Evolutionary conservation across 1,140 invertebrate species (phyloP).

Genomic region (Onthophagus taurus): DNA sequence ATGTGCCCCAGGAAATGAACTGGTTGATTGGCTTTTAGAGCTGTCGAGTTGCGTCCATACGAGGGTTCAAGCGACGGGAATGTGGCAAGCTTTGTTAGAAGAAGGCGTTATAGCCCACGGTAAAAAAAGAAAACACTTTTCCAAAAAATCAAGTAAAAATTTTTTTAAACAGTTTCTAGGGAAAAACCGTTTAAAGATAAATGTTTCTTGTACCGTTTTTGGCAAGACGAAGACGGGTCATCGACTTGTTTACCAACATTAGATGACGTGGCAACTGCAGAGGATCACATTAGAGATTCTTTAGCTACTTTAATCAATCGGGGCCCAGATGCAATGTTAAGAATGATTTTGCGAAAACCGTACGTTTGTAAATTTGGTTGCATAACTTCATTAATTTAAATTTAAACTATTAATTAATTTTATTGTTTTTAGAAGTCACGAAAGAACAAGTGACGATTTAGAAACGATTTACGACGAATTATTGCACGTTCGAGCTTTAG

Average conservation of each 20-base stretch:
- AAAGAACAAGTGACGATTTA: constrained; percentile 68
- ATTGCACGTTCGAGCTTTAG: constrained; percentile 70
- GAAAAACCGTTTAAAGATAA: constrained; percentile 80
- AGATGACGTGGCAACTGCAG: constrained; percentile 51
- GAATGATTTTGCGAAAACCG: constrained; percentile 75
- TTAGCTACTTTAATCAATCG: constrained; percentile 56
- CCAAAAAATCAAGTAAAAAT: too few relatives aligned
- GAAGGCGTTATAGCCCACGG: constrained; percentile 71
- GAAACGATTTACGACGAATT: constrained; percentile 82
- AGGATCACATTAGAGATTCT: constrained; percentile 59
- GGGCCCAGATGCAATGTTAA: constrained; percentile 65
- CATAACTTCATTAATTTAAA: not conserved
- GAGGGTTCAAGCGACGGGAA: constrained; percentile 64
- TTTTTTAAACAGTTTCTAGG: constrained; percentile 49
- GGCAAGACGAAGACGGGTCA: constrained; percentile 59
- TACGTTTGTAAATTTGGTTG: constrained; percentile 44
- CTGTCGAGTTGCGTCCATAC: constrained; percentile 46
- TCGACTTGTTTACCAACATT: constrained; percentile 40
- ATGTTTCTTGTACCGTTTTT: constrained; percentile 73
- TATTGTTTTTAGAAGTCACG: constrained; percentile 48
- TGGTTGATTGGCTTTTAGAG: constrained; percentile 69
- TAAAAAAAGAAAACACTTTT: too few relatives aligned
- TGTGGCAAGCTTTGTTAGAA: constrained; percentile 80
- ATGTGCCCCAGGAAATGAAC: constrained; percentile 55
- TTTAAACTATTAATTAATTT: not conserved